Evolutionary conservation across 2,888 invertebrate species (phyloP).

Genomic region (Calameuta filiformis): DNA sequence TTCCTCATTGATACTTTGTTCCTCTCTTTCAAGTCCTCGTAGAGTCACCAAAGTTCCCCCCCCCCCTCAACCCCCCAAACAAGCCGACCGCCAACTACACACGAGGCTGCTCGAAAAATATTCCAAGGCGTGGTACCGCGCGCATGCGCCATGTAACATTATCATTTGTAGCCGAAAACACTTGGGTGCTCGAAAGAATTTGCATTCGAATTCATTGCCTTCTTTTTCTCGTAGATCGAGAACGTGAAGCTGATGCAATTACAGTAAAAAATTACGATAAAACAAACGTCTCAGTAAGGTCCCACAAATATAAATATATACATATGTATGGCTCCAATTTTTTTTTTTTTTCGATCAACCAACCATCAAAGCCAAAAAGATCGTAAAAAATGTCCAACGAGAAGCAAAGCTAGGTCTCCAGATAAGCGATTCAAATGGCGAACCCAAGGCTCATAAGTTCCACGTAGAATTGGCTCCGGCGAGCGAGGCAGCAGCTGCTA

Average conservation of each 20-base stretch:
- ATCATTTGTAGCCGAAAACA: not conserved
- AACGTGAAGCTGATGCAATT: not conserved
- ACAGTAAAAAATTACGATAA: not conserved
- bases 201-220: not conserved
- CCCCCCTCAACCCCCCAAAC: rapidly evolving
- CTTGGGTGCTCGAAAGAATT: not conserved
- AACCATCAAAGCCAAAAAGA: not conserved
- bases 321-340: not conserved
- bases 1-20: not conserved
- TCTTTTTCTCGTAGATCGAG: not conserved
- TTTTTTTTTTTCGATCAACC: not conserved
- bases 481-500: not conserved
- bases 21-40: not conserved
- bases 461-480: not conserved
- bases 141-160: not conserved
- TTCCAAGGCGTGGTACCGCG: conserved; percentile 4
- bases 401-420: not conserved
- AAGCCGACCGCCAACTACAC: not conserved
- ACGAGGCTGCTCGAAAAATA: not conserved
- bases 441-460: not conserved
- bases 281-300: not conserved
- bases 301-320: too few relatives aligned
- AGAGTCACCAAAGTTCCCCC: not conserved
- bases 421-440: not conserved
- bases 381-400: not conserved